Evolutionary conservation across 1,140 invertebrate species (phyloP).

Genomic region (Drosophila pachea): DNA sequence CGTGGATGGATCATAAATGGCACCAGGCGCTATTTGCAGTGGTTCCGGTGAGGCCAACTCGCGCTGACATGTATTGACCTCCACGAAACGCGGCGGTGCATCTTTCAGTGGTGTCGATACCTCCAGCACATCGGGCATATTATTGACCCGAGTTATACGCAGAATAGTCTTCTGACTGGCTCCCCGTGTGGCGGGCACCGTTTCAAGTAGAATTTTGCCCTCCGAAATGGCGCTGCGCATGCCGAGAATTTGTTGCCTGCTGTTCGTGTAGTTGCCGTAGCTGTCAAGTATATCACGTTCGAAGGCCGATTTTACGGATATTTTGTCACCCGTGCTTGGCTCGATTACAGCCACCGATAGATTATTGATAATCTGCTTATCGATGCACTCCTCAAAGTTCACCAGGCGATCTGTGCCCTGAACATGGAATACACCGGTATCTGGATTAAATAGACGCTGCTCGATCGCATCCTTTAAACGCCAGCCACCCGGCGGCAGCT

Average conservation of each 20-base stretch:
- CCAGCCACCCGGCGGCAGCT: slow-evolving; percentile 91
- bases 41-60: slow-evolving; percentile 82
- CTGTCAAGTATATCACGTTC: slow-evolving; percentile 88
- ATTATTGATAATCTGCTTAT: slow-evolving; percentile 90
- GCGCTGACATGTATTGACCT: slow-evolving; percentile 79
- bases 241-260: slow-evolving; percentile 81
- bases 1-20: slow-evolving; percentile 88
- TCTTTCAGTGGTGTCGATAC: slow-evolving; percentile 80
- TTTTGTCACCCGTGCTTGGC: slow-evolving; percentile 84
- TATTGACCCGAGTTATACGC: slow-evolving; percentile 65
- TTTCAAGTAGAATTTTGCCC: slow-evolving; percentile 83
- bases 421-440: slow-evolving; percentile 90
- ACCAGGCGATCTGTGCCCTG: slow-evolving; percentile 91
- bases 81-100: slow-evolving; percentile 69
- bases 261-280: slow-evolving; percentile 85
- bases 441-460: slow-evolving; percentile 88
- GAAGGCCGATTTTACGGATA: slow-evolving; percentile 86
- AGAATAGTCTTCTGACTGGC: slow-evolving; percentile 64
- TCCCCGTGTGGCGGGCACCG: slow-evolving; percentile 77
- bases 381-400: slow-evolving; percentile 92
- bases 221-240: slow-evolving; percentile 89
- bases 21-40: slow-evolving; percentile 83
- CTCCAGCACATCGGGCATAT: slow-evolving; percentile 84
- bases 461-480: slow-evolving; percentile 87
- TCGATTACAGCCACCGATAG: slow-evolving; percentile 89